Evolutionary conservation across 2,113 vertebrate genomes (phyloP).

Genomic region (Ia io): DNA sequence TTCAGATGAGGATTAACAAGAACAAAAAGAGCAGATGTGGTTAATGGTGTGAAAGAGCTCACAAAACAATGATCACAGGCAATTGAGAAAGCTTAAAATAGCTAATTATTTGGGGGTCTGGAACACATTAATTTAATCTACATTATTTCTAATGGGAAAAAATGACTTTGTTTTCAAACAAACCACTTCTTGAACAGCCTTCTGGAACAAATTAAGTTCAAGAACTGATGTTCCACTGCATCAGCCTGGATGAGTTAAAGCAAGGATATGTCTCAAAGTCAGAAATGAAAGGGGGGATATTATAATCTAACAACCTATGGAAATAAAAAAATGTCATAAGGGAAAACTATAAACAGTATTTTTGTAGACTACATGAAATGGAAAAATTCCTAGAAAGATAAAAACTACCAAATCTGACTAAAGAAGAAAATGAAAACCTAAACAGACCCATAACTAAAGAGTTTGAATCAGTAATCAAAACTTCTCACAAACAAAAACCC

Average conservation of each 20-base stretch:
- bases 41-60: neutral
- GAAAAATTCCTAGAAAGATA: neutral
- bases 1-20: no score
- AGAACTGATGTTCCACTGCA: neutral
- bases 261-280: neutral
- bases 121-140: no score
- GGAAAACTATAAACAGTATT: neutral
- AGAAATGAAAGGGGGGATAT: neutral
- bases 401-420: neutral
- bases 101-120: no score
- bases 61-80: neutral
- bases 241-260: neutral
- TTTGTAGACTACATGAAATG: neutral
- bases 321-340: neutral
- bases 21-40: neutral
- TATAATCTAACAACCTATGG: neutral
- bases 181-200: no score
- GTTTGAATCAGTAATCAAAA: constrained; percentile 32
- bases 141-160: no score
- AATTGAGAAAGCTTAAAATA: neutral
- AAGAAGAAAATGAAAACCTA: neutral
- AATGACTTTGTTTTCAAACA: no score
- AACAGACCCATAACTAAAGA: neutral
- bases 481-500: neutral
- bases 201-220: no score